phyloP scores from a whole-genome alignment of 2,797 vertebrate genomes.

The Gymnopithys bicolor region DNA sequence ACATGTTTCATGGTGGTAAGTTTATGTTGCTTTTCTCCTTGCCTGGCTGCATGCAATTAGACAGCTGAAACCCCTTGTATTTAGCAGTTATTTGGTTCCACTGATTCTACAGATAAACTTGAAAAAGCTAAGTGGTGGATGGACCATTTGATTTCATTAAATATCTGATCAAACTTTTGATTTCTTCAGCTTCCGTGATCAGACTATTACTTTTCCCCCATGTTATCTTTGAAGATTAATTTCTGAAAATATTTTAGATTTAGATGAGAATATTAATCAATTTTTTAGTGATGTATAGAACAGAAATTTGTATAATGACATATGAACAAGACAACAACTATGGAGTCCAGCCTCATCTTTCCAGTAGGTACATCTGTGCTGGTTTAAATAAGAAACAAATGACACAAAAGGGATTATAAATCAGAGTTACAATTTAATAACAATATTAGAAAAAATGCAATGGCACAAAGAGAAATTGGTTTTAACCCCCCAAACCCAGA shows the following conservation, averaged over 20 bases:
- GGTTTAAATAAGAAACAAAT: no score
- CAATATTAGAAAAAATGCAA: no score
- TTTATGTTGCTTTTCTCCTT: background rate
- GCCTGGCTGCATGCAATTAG: background rate
- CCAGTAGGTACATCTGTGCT: background rate
- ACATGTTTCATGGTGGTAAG: background rate
- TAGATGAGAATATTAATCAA: background rate
- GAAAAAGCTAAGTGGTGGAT: background rate
- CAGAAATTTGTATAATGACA: background rate
- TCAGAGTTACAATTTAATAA: no score
- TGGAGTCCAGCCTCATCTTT: background rate
- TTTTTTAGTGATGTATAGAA: background rate
- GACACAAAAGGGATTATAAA: no score
- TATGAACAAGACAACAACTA: background rate
- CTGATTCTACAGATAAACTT: background rate
- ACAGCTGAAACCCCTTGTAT: background rate
- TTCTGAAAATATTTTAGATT: background rate
- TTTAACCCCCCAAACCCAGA: no score
- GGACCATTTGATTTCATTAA: background rate
- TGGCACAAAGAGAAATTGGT: no score
- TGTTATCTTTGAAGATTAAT: background rate
- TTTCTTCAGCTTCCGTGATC: background rate
- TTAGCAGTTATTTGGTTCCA: background rate
- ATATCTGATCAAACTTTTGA: background rate
- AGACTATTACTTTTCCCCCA: fast-evolving